These are phyloP conservation scores for Ahaetulla prasina DNA, from an alignment of 2,113 vertebrate species.

Conservation along the genomic window DNA sequence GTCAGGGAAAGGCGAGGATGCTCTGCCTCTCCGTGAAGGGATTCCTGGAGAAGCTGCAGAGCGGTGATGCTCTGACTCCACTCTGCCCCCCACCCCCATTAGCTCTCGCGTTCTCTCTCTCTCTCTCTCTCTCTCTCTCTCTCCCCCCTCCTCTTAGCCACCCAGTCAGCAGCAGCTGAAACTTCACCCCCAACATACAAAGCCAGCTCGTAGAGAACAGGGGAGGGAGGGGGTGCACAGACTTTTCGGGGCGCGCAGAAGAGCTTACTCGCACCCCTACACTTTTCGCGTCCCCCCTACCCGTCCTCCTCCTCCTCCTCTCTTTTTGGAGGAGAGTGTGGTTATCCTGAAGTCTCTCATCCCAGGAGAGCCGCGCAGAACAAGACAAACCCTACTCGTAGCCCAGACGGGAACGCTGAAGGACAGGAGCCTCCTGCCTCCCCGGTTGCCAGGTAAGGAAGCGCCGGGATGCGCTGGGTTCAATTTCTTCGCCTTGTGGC, in stretches of 20 bases:
- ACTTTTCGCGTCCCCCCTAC: constrained; percentile 17
- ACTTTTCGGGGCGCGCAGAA: constrained; percentile 38
- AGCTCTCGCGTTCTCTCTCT: constrained; percentile 69
- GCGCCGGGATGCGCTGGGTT: not conserved
- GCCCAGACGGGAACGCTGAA: constrained; percentile 36
- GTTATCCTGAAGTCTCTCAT: constrained; percentile 60
- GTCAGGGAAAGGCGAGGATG: constrained; percentile 55
- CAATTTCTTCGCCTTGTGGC: not conserved
- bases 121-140: constrained; percentile 23
- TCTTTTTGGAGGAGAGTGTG: not conserved
- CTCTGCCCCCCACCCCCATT: constrained; percentile 67
- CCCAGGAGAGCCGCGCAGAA: constrained; percentile 50
- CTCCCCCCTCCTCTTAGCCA: constrained; percentile 20
- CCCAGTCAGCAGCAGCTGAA: constrained; percentile 44
- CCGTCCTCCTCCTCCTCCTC: not conserved
- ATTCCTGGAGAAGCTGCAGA: constrained; percentile 83
- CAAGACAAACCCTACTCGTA: constrained; percentile 36
- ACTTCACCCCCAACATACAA: constrained; percentile 55
- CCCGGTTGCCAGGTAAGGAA: constrained; percentile 64
- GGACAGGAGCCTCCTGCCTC: constrained; percentile 39
- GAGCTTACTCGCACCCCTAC: constrained; percentile 49
- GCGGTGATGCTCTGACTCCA: constrained; percentile 75
- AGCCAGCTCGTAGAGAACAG: constrained; percentile 38
- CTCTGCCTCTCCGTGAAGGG: constrained; percentile 80
- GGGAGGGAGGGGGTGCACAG: constrained; percentile 9